Evolutionary conservation across 2,113 vertebrate genomes (phyloP).

Genomic region (Lamprotornis superbus): DNA sequence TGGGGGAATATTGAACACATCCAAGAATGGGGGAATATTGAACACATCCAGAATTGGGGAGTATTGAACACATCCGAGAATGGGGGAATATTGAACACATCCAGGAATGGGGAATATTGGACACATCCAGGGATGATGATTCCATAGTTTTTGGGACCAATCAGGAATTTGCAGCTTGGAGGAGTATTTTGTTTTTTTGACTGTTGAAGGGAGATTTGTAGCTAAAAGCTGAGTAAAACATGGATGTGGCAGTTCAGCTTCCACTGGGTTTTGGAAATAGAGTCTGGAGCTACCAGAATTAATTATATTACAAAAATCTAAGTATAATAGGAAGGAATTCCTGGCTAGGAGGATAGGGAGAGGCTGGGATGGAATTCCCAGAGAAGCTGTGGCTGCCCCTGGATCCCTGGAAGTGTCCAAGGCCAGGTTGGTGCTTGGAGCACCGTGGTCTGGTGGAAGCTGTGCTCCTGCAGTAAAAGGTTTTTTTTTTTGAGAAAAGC

Average conservation of each 20-base stretch:
- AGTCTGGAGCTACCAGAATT: background rate
- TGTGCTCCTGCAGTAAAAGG: rapidly evolving
- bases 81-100: too few species aligned
- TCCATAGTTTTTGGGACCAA: rapidly evolving
- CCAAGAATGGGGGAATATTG: background rate
- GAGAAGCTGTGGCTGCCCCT: background rate
- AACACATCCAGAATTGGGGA: rapidly evolving
- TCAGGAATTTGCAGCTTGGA: background rate
- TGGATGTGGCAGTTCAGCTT: background rate
- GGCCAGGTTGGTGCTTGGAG: background rate
- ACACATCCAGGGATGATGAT: background rate
- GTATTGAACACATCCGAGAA: rapidly evolving
- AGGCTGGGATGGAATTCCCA: background rate
- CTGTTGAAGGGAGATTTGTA: background rate
- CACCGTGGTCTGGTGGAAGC: rapidly evolving
- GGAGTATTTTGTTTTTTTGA: background rate
- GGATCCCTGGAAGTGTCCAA: background rate
- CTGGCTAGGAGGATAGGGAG: background rate
- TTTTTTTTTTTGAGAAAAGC: background rate
- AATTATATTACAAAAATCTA: background rate
- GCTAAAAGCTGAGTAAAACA: background rate
- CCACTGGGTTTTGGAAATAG: background rate
- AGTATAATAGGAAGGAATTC: background rate
- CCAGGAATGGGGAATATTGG: background rate
- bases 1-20: background rate